A percentile compares a stretch with the other conserved stretches of the same genome.
Evolutionary conservation across 2,888 invertebrate genomes (phyloP).

Genomic region (Acanthosepion pharaonis): DNA sequence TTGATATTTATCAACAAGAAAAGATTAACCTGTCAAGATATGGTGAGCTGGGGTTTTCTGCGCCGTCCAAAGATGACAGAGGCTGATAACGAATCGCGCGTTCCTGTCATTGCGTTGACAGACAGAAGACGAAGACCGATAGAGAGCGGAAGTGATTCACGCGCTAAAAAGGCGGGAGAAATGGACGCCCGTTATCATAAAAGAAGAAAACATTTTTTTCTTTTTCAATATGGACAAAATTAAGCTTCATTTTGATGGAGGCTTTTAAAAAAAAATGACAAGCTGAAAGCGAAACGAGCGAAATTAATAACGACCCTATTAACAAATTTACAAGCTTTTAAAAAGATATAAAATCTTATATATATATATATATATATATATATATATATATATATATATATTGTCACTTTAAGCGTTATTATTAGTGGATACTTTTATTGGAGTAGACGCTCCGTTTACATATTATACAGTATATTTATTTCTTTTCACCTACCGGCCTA

Average conservation of each 20-base stretch:
- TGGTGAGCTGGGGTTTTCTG: neutral
- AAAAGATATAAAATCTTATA: no score
- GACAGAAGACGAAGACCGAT: neutral
- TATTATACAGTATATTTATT: no score
- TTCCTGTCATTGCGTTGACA: neutral
- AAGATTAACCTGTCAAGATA: constrained; percentile 4
- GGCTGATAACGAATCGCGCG: neutral
- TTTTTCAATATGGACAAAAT: neutral
- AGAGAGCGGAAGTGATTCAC: neutral
- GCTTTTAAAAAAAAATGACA: neutral
- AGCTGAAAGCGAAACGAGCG: neutral
- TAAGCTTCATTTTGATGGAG: neutral
- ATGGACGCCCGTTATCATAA: neutral
- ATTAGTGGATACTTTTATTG: no score
- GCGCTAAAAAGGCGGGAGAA: neutral
- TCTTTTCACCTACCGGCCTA: no score
- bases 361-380: no score
- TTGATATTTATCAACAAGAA: constrained; percentile 8
- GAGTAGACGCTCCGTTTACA: no score
- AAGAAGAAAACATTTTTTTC: neutral
- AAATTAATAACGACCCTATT: neutral
- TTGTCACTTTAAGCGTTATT: no score
- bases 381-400: no score
- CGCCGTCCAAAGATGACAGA: constrained; percentile 4
- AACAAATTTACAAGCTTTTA: neutral